phyloP scores from a whole-genome alignment of 2,888 invertebrate genomes.

The Pristionchus exspectatus region DNA sequence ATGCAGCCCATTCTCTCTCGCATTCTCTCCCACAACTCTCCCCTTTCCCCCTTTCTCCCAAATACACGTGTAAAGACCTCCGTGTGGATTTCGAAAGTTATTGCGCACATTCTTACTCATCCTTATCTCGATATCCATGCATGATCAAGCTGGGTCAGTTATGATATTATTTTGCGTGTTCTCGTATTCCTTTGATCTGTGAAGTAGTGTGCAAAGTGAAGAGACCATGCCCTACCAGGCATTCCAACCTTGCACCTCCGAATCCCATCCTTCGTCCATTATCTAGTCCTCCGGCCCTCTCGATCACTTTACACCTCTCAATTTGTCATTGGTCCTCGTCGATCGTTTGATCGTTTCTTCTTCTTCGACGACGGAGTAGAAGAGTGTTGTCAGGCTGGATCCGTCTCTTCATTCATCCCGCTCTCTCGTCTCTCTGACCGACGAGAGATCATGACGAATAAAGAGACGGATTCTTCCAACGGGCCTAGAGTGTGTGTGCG shows the following conservation, averaged over 20 bases:
- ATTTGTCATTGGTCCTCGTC: neutral
- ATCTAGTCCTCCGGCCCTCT: neutral
- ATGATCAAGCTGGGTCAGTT: no score
- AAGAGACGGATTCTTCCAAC: neutral
- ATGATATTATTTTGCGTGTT: no score
- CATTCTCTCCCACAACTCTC: neutral
- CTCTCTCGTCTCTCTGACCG: neutral
- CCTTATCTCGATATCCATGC: no score
- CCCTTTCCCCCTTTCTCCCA: neutral
- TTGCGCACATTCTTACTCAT: no score
- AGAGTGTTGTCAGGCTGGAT: neutral
- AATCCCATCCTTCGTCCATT: neutral
- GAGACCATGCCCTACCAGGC: neutral
- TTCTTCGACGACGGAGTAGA: neutral
- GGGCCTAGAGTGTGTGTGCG: neutral
- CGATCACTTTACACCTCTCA: conserved; percentile 31
- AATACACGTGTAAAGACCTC: neutral
- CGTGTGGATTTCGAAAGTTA: neutral
- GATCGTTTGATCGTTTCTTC: neutral
- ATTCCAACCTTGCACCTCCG: neutral
- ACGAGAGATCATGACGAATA: neutral
- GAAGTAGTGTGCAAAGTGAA: no score
- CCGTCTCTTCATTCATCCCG: neutral
- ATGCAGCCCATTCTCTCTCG: neutral
- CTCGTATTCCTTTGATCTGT: no score